phyloP scores from a whole-genome alignment of 2,113 vertebrate species.

The Lepus timidus region DNA sequence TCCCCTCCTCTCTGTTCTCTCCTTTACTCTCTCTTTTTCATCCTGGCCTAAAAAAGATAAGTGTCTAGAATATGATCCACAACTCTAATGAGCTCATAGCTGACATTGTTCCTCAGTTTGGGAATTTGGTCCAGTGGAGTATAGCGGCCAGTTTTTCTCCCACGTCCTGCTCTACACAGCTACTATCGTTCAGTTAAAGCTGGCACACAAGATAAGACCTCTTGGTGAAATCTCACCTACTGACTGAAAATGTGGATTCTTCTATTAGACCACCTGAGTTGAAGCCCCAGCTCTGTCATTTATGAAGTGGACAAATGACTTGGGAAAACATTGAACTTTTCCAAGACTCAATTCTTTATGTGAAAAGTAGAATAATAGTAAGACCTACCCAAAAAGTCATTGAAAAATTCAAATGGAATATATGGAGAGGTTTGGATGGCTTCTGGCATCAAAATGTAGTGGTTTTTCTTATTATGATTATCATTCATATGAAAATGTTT shows the following conservation, averaged over 20 bases:
- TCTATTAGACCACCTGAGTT: background rate
- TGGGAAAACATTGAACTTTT: constrained; percentile 22
- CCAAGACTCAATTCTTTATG: background rate
- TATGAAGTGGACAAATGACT: background rate
- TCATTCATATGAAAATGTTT: constrained; percentile 21
- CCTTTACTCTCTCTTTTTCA: too few species aligned
- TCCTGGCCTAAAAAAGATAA: too few species aligned
- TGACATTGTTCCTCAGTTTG: background rate
- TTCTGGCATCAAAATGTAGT: background rate
- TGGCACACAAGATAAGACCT: background rate
- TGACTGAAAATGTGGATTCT: background rate
- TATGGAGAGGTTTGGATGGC: background rate
- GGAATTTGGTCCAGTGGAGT: background rate
- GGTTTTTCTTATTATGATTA: background rate
- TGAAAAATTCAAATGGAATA: constrained; percentile 12
- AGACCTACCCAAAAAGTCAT: background rate
- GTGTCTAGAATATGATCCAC: background rate
- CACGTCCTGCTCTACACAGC: background rate
- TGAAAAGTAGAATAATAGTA: background rate
- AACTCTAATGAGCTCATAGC: background rate
- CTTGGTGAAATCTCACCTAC: background rate
- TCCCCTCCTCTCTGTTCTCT: background rate
- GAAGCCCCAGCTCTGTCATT: background rate
- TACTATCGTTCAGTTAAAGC: background rate
- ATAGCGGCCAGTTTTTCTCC: background rate